These are phyloP conservation scores for Seira musarum DNA, from an alignment of 2,888 invertebrate genomes.

Conservation along the genomic window DNA sequence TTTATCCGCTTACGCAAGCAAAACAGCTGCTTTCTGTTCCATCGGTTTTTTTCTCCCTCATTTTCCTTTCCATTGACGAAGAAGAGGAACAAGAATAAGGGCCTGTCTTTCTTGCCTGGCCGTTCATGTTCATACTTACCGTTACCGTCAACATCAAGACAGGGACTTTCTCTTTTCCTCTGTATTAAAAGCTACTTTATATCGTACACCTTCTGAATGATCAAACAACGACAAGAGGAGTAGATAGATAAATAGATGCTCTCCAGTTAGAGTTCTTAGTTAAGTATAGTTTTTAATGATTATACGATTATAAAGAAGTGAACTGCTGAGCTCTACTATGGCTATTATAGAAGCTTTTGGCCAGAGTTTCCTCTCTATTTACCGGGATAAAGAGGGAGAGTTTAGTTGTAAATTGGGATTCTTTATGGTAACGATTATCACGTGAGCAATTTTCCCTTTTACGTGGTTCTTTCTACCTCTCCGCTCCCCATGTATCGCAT, in stretches of 20 bases:
- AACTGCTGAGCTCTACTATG: background rate
- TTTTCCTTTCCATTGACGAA: background rate
- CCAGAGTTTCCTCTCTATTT: background rate
- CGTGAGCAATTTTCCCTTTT: constrained; percentile 10
- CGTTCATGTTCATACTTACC: background rate
- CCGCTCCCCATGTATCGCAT: background rate
- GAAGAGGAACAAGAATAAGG: background rate
- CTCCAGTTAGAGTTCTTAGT: background rate
- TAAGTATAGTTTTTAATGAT: constrained; percentile 15
- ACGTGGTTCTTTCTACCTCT: background rate
- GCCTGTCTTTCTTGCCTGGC: no score
- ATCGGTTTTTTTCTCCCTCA: background rate
- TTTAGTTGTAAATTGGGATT: constrained; percentile 11
- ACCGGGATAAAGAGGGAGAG: background rate
- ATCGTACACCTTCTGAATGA: no score
- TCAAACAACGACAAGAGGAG: no score
- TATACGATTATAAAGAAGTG: background rate
- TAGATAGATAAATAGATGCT: no score
- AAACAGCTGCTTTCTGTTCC: constrained; percentile 25
- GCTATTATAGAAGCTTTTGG: background rate
- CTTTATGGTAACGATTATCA: constrained; percentile 18
- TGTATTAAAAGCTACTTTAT: no score
- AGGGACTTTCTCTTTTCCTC: background rate
- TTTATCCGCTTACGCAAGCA: constrained; percentile 55
- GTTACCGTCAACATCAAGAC: background rate